These are phyloP conservation scores for Paramormyrops hopkinsi DNA, from an alignment of 2,797 vertebrate genomes.

Conservation along the genomic window DNA sequence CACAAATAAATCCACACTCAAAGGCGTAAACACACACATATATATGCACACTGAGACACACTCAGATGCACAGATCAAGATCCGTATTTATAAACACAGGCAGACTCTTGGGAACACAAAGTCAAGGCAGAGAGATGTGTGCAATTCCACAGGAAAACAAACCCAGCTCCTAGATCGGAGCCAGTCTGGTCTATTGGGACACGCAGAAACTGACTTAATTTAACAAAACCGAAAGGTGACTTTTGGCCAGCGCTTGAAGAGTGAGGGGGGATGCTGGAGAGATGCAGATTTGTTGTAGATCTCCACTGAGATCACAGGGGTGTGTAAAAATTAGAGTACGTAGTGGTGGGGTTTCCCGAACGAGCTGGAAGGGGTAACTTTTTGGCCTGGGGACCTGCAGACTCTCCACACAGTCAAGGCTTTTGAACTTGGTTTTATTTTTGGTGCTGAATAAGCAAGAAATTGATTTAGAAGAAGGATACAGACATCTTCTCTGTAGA, in stretches of 20 bases:
- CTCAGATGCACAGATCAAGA: neutral
- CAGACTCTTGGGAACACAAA: neutral
- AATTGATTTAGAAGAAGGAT: conserved; percentile 47
- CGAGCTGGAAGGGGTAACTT: conserved; percentile 55
- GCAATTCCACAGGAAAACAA: neutral
- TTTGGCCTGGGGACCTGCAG: conserved; percentile 48
- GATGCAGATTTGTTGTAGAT: neutral
- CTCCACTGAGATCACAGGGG: conserved; percentile 29
- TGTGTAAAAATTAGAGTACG: conserved; percentile 47
- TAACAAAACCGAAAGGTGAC: neutral
- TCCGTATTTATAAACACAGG: neutral
- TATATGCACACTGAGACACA: neutral
- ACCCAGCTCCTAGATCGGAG: neutral
- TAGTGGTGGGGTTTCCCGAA: conserved; percentile 41
- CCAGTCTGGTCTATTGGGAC: neutral
- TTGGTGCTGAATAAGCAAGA: conserved; percentile 37
- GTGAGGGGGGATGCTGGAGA: conserved; percentile 27
- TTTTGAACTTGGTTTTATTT: conserved; percentile 56
- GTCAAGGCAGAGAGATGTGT: neutral
- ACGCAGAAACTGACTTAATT: neutral
- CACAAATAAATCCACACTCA: neutral
- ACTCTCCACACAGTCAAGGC: conserved; percentile 60
- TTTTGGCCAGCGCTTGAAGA: neutral
- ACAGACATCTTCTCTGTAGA: conserved; percentile 41
- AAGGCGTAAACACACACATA: neutral